phyloP scores from a whole-genome alignment of 2,113 vertebrate species.

The Phrynocephalus versicolor region DNA sequence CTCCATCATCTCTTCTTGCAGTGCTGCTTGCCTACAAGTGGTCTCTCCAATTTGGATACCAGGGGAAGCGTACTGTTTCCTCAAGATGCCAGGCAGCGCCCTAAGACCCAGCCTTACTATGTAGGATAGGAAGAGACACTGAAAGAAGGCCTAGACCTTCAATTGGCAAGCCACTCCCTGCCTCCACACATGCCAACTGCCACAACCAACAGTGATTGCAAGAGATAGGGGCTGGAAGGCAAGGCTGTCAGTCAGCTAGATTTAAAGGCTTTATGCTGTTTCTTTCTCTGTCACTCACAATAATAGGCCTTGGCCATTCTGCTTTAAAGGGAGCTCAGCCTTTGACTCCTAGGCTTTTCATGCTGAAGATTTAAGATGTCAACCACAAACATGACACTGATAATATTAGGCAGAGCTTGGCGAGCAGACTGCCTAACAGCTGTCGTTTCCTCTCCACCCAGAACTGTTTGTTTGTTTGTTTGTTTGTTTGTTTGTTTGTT shows the following conservation, averaged over 20 bases:
- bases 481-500: too few relatives aligned
- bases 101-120: too few relatives aligned
- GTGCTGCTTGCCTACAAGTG: too few relatives aligned
- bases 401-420: constrained; percentile 67
- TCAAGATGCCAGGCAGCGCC: too few relatives aligned
- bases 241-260: constrained; percentile 54
- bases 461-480: constrained; percentile 74
- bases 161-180: background rate
- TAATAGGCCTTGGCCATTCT: constrained; percentile 65
- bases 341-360: constrained; percentile 69
- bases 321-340: constrained; percentile 62
- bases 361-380: constrained; percentile 69
- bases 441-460: constrained; percentile 56
- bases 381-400: constrained; percentile 72
- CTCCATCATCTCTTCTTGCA: too few relatives aligned
- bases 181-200: background rate
- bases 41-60: too few relatives aligned
- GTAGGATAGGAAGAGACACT: too few relatives aligned
- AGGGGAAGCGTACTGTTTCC: too few relatives aligned
- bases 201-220: constrained; percentile 38
- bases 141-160: background rate
- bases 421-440: constrained; percentile 64
- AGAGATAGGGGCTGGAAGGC: constrained; percentile 37
- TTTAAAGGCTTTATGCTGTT: constrained; percentile 62
- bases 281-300: constrained; percentile 72